phyloP scores from a whole-genome alignment of 1,140 invertebrate species.

The Pissodes strobi region DNA sequence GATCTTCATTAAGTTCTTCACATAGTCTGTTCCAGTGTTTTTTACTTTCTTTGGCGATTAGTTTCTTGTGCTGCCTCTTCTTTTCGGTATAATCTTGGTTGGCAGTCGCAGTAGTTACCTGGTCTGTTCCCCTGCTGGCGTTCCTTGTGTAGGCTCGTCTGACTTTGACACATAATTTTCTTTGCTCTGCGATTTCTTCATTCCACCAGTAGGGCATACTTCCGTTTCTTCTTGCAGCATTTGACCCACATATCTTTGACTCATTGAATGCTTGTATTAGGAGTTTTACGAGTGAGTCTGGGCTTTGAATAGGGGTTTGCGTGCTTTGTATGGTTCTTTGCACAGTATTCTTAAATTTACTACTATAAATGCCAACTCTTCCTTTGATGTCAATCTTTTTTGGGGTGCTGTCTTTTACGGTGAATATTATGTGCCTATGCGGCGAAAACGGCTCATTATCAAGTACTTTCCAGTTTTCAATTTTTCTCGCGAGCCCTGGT shows the following conservation, averaged over 20 bases:
- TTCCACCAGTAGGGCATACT: conserved; percentile 18
- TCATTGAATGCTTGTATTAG: not conserved
- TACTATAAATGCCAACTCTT: not conserved
- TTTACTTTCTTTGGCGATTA: not conserved
- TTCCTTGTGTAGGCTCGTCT: not conserved
- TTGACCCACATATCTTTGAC: too few relatives aligned
- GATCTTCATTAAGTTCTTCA: conserved; percentile 30
- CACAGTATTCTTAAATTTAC: too few relatives aligned
- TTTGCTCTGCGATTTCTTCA: conserved; percentile 3
- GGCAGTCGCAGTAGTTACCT: too few relatives aligned
- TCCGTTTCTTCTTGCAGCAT: too few relatives aligned
- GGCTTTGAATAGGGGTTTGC: not conserved
- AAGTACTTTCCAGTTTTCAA: too few relatives aligned
- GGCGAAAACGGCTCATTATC: too few relatives aligned
- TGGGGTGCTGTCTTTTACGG: too few relatives aligned
- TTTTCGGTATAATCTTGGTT: conserved; percentile 8
- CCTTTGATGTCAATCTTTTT: too few relatives aligned
- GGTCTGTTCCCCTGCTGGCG: not conserved
- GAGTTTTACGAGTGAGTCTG: not conserved
- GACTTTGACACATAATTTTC: not conserved
- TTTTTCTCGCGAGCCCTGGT: too few relatives aligned
- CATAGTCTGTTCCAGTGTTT: conserved; percentile 21
- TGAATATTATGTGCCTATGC: too few relatives aligned
- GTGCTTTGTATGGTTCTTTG: too few relatives aligned
- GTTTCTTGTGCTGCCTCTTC: not conserved